phyloP scores from a whole-genome alignment of 2,888 invertebrate species.

The Meganola albula region DNA sequence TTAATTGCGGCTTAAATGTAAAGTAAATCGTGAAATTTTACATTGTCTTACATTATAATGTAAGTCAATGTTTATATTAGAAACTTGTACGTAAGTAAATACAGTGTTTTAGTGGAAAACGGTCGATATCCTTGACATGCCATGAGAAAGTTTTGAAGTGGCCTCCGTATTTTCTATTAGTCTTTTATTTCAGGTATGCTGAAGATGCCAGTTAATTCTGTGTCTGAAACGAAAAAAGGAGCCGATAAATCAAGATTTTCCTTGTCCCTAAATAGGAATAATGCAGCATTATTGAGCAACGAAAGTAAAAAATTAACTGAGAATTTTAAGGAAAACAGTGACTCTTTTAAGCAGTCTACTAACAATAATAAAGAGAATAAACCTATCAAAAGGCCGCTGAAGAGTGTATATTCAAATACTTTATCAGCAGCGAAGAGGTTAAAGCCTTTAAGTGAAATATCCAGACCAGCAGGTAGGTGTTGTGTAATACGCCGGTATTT shows the following conservation, averaged over 20 bases:
- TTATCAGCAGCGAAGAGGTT: conserved; percentile 63
- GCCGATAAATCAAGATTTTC: conserved; percentile 63
- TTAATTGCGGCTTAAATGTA: conserved; percentile 46
- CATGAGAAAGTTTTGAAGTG: conserved; percentile 50
- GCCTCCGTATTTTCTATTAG: conserved; percentile 33
- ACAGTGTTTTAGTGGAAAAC: conserved; percentile 25
- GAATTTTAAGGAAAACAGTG: conserved; percentile 40
- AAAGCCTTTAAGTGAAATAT: conserved; percentile 52
- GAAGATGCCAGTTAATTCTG: conserved; percentile 76
- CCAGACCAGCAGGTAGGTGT: conserved; percentile 58
- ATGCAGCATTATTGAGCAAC: conserved; percentile 59
- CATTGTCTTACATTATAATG: conserved; percentile 65
- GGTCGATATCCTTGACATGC: conserved; percentile 58
- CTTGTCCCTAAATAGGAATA: conserved; percentile 63
- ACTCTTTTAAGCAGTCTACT: conserved; percentile 32
- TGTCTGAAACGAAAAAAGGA: conserved; percentile 63
- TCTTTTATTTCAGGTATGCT: conserved; percentile 61
- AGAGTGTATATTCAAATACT: conserved; percentile 56
- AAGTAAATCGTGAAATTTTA: conserved; percentile 35
- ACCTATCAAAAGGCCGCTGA: conserved; percentile 55
- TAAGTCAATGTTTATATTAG: conserved; percentile 63
- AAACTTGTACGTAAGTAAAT: conserved; percentile 58
- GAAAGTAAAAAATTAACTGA: conserved; percentile 46
- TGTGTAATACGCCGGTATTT: conserved; percentile 36
- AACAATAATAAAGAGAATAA: conserved; percentile 63